Percentiles rank a stretch among this genome's conserved stretches.
Evolutionary conservation across 2,888 invertebrate species (phyloP).

Genomic region (Uropetala carovei): DNA sequence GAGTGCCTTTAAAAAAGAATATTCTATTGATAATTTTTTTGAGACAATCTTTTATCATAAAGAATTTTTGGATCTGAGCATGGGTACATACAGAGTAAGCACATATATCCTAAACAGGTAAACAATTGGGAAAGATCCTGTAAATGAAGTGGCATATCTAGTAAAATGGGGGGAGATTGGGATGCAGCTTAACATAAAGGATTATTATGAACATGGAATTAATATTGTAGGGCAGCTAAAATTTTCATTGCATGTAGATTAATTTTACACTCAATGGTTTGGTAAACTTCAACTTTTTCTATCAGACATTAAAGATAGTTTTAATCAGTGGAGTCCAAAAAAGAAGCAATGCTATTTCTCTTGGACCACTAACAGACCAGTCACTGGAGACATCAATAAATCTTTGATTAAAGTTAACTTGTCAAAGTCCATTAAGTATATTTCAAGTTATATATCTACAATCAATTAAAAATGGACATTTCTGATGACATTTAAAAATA

Average conservation of each 20-base stretch:
- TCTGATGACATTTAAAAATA: not conserved
- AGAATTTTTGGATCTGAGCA: not conserved
- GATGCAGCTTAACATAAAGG: not conserved
- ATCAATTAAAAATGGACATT: slow-evolving; percentile 12
- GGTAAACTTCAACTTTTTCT: not conserved
- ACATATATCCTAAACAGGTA: not conserved
- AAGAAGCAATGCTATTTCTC: not conserved
- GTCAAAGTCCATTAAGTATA: not conserved
- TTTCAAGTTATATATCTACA: slow-evolving; percentile 1
- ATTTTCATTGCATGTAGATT: not conserved
- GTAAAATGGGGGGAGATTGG: not conserved
- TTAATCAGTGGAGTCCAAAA: not conserved
- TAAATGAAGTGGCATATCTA: not conserved
- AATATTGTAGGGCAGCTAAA: not conserved
- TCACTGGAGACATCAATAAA: not conserved
- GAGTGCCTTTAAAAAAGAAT: not conserved
- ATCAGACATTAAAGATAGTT: not conserved
- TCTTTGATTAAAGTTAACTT: not conserved
- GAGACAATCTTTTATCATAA: not conserved
- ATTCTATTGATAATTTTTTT: not conserved
- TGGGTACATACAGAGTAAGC: slow-evolving; percentile 1
- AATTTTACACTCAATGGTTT: not conserved
- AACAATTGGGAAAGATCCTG: not conserved
- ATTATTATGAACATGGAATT: not conserved
- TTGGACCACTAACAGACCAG: not conserved